Percentiles rank a stretch among this genome's conserved stretches.
phyloP scores from a whole-genome alignment of 2,888 invertebrate species.

The Scotopteryx bipunctaria region DNA sequence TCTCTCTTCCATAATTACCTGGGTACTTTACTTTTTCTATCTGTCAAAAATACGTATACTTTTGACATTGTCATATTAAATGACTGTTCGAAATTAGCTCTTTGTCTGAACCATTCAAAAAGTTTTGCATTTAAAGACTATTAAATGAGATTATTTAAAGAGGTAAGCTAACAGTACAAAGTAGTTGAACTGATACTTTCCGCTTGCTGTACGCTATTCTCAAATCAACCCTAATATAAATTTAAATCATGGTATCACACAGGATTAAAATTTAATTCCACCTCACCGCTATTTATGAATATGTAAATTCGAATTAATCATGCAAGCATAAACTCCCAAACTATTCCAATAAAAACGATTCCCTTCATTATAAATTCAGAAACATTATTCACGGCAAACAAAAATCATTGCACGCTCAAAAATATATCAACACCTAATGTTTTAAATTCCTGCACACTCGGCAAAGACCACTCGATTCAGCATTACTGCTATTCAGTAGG shows the following conservation, averaged over 20 bases:
- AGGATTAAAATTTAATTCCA: conserved; percentile 14
- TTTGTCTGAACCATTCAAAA: no score
- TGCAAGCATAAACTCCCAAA: conserved; percentile 13
- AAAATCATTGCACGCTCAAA: conserved; percentile 38
- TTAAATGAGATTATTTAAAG: no score
- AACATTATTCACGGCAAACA: conserved; percentile 38
- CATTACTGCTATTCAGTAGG: conserved; percentile 63
- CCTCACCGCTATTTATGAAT: conserved; percentile 14
- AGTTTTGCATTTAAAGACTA: no score
- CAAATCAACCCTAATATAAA: conserved; percentile 6
- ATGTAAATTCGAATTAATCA: conserved; percentile 21
- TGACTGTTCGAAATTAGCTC: no score
- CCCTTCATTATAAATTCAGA: conserved; percentile 23
- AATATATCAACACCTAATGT: conserved; percentile 56
- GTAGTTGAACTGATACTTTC: no score
- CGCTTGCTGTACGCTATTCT: not conserved
- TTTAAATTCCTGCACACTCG: conserved; percentile 66
- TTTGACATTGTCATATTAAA: no score
- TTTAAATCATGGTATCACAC: conserved; percentile 8
- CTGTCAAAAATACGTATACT: no score
- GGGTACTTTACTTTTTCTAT: no score
- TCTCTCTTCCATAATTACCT: no score
- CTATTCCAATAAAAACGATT: conserved; percentile 7
- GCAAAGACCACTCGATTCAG: conserved; percentile 65
- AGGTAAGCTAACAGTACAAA: no score